Conservation (phyloP, 2,797 vertebrate species). For the Pristis pectinata region DNA sequence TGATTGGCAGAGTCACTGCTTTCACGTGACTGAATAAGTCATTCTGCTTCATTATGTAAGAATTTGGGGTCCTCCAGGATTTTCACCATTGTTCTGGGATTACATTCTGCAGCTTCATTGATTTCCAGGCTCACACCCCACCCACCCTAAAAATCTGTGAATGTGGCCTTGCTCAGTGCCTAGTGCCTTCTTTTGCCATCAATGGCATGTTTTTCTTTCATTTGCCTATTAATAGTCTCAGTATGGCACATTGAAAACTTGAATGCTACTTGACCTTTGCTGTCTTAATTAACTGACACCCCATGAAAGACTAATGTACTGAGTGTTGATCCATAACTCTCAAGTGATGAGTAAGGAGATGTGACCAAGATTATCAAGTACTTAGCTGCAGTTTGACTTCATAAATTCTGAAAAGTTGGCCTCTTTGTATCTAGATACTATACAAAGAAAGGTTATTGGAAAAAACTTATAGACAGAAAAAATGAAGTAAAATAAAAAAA, state of each 20-base stretch:
- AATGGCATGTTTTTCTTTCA: constrained; percentile 39
- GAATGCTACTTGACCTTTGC: background rate
- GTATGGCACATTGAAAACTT: background rate
- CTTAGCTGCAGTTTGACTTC: background rate
- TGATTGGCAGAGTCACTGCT: constrained; percentile 17
- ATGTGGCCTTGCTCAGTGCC: constrained; percentile 44
- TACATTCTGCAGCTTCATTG: background rate
- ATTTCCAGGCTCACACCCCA: background rate
- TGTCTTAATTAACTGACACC: constrained; percentile 5
- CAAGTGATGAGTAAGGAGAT: background rate
- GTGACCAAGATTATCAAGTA: background rate
- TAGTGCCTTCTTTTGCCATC: constrained; percentile 52
- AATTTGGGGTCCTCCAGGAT: background rate
- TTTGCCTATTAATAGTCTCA: constrained; percentile 34
- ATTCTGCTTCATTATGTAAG: background rate
- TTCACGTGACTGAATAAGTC: constrained; percentile 11
- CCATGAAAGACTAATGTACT: background rate
- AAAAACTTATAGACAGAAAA: background rate
- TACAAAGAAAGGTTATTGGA: background rate
- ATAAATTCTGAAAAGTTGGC: background rate
- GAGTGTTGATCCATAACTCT: background rate
- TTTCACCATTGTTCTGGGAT: background rate
- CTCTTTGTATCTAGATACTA: background rate
- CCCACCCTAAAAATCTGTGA: background rate
- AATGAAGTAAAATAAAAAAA: background rate